Evolutionary conservation across 2,888 invertebrate species (phyloP), one percentile per base, ranked within the genome.

Genomic region (Drosophila ezoana): DNA sequence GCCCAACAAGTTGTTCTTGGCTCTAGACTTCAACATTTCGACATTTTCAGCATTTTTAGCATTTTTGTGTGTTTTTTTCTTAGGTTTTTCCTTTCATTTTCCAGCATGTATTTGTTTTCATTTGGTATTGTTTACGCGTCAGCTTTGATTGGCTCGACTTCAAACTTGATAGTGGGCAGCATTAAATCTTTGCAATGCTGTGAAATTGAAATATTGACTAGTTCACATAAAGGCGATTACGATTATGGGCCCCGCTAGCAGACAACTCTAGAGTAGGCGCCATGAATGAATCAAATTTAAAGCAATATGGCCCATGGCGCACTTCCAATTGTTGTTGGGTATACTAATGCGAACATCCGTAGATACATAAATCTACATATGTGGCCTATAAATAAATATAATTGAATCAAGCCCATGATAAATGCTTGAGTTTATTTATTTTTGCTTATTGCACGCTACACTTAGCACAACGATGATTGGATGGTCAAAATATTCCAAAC

Each of bases 221-320:
- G 60, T 64, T 54, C 35, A 47, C 74, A 59, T 54, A 58, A 61
- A 60, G 62, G 23, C 60, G 63, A 68, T 64, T 62, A 38, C 33
- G 37, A 35, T 20, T 62, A 23, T 49, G 16, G 51, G 23, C 33
- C 18, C 14, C 37, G 16, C 23, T n/a, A 43, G 14, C 44, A 54
- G 49, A 52, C 43, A 32, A 28, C 10, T 51, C 38, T 11, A 20
- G 38, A 45, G 18, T 44, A 11, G 48, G 14, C 43, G 48, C 63
- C 63, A 61, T 52, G 41, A 66, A 61, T 68, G 67, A 65, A 83
- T 62, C 61, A 56, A 63, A 74, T 74, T 77, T 47, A 82, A 82
- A 72, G 60, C 69, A 74, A 53, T 57, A 41, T 56, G 53, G 47
- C 49, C 18, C 10, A 37, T 38, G 53, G 53, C 49, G 8, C 38